These are phyloP conservation scores for Tethea ocularis DNA, from an alignment of 2,888 invertebrate genomes.

Conservation along the genomic window DNA sequence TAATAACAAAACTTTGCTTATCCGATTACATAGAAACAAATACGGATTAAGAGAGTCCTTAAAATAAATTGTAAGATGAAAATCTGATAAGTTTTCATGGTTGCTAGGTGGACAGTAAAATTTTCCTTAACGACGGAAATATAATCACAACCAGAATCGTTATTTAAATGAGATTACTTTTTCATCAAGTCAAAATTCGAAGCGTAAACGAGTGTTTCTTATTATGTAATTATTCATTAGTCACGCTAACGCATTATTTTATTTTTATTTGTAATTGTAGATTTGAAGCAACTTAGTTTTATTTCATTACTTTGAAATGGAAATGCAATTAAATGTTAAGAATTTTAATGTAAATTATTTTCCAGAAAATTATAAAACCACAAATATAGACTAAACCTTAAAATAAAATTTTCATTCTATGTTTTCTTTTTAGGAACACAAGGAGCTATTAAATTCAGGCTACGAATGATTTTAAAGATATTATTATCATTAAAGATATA, in stretches of 20 bases:
- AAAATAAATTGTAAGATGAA: not conserved
- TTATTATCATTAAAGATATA: too few species aligned
- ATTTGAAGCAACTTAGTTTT: not conserved
- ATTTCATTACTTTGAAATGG: too few species aligned
- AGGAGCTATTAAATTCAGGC: too few species aligned
- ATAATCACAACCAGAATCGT: slow-evolving; percentile 12
- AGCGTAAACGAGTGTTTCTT: slow-evolving; percentile 22
- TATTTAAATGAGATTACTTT: slow-evolving; percentile 26
- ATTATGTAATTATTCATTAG: not conserved
- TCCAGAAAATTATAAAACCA: too few species aligned
- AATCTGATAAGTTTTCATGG: not conserved
- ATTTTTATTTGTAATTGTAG: not conserved
- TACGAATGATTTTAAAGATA: too few species aligned
- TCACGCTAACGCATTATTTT: not conserved
- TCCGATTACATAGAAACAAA: not conserved
- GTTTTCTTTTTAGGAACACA: too few species aligned
- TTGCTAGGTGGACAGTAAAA: slow-evolving; percentile 6
- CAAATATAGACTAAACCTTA: too few species aligned
- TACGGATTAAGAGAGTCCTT: not conserved
- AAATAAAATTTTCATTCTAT: too few species aligned
- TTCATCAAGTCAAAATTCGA: slow-evolving; percentile 23
- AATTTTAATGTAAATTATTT: too few species aligned
- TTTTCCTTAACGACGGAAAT: slow-evolving; percentile 13
- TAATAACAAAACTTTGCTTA: too few species aligned
- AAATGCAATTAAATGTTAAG: too few species aligned